Base-by-base conservation (phyloP, 2,888 invertebrate species). In the Troilus luridus region DNA sequence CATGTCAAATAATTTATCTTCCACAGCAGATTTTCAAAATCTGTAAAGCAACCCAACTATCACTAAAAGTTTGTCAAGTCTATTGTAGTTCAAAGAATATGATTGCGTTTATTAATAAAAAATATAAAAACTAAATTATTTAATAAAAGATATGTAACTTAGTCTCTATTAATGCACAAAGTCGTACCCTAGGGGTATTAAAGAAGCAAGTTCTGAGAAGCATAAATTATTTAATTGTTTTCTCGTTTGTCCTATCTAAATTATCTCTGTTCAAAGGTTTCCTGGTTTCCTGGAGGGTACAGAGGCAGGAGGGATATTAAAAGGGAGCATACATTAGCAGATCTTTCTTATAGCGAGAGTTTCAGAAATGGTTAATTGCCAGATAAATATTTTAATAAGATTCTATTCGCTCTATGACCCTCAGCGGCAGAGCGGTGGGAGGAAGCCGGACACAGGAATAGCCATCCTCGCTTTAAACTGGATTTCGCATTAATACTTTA, bases 381-480 rank as follows among this genome's bases (percentile, higher is more conserved):
- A 17, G 27, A 17, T 77, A 77, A 77, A 77, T 77, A 77, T 77
- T 77, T 41, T 77, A 77, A 77, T 77, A 19, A 41, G 72, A 77
- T 41, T 17, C 14, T 77, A 77, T 77, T 77, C 41, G 72, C 72
- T 8, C 41, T 77, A 27, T 19, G 72, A 77, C 72, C 27, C 72
- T 77, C 41, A 27, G 72, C 7, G 27, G 27, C 72, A 77, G 27
- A 9, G 8, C 17, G 14, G 17, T 77, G 17, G 41, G 14, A 77
- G 41, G 72, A 77, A 41, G 41, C 41, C 41, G 41, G 41, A 77
- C 72, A 77, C 41, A 77, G 17, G 27, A 17, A 77, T 77, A 77
- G 17, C 9, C 72, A 41, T 41, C 27, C 27, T 19, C 17, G 27
- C 72, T 14, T 77, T 77, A 41, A 41, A 9, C 72, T 41, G 72